Conservation (phyloP, 2,888 invertebrate genomes). For the Tromatobia lineatoria region DNA sequence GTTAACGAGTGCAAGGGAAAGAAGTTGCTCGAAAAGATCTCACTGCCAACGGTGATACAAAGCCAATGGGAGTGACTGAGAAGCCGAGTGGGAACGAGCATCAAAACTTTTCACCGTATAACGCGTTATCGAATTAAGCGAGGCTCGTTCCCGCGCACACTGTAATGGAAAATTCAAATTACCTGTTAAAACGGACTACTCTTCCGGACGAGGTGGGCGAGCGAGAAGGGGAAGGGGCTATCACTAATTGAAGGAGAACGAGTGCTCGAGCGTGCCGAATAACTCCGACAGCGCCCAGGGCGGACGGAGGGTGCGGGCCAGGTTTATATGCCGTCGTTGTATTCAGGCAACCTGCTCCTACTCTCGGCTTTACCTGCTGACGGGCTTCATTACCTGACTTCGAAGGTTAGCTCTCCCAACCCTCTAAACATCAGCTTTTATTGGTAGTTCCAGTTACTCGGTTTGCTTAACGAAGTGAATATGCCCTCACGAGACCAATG, state of each 20-base stretch:
- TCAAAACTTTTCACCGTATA: slow-evolving; percentile 50
- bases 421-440: slow-evolving; percentile 55
- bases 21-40: slow-evolving; percentile 27
- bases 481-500: slow-evolving; percentile 27
- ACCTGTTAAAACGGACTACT: slow-evolving; percentile 68
- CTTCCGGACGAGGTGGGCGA: slow-evolving; percentile 49
- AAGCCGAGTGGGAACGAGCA: slow-evolving; percentile 5
- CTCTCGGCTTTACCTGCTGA: slow-evolving; percentile 54
- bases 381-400: slow-evolving; percentile 60
- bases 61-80: slow-evolving; percentile 30
- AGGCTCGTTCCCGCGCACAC: slow-evolving; percentile 38
- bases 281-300: slow-evolving; percentile 47
- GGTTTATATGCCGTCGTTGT: slow-evolving; percentile 61
- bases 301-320: slow-evolving; percentile 31
- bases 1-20: slow-evolving; percentile 6
- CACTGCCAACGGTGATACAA: slow-evolving; percentile 20
- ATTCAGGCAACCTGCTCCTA: slow-evolving; percentile 54
- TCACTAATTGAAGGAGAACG: slow-evolving; percentile 69
- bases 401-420: slow-evolving; percentile 41
- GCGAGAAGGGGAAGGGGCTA: slow-evolving; percentile 40
- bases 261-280: slow-evolving; percentile 66
- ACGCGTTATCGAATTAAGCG: slow-evolving; percentile 65
- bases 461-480: slow-evolving; percentile 43
- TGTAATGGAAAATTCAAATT: slow-evolving; percentile 67
- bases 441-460: slow-evolving; percentile 40